phyloP scores from a whole-genome alignment of 2,888 invertebrate genomes.

The Brenthis daphne region DNA sequence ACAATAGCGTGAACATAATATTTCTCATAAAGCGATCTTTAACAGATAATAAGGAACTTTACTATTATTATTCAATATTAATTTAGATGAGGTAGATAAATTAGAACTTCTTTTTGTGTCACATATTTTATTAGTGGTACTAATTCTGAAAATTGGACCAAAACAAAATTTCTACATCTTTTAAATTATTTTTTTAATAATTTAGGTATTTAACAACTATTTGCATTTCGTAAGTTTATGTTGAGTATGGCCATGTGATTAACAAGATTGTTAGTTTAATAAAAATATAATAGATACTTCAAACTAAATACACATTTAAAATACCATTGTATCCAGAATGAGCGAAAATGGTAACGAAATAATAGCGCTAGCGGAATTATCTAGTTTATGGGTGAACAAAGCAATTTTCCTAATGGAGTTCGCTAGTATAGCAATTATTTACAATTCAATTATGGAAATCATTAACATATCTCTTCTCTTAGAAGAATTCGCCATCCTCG shows the following conservation, averaged over 20 bases:
- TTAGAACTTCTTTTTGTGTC: constrained; percentile 4
- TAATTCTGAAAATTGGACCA: constrained; percentile 27
- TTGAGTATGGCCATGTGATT: constrained; percentile 18
- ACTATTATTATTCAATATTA: neutral
- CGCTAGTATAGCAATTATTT: constrained; percentile 59
- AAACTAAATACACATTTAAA: constrained; percentile 31
- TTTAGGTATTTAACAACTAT: constrained; percentile 31
- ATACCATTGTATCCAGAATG: constrained; percentile 37
- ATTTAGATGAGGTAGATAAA: neutral
- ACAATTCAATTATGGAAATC: constrained; percentile 47
- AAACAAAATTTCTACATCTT: constrained; percentile 33
- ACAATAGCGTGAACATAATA: too few relatives aligned
- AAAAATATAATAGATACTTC: constrained; percentile 34
- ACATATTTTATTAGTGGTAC: constrained; percentile 33
- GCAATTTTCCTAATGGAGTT: constrained; percentile 51
- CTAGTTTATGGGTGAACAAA: constrained; percentile 53
- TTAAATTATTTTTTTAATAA: neutral
- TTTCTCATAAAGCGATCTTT: too few relatives aligned
- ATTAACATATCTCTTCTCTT: constrained; percentile 12
- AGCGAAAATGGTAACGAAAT: constrained; percentile 42
- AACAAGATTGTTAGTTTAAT: constrained; percentile 23
- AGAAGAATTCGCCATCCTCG: constrained; percentile 7
- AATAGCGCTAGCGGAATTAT: constrained; percentile 49
- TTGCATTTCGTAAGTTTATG: constrained; percentile 16
- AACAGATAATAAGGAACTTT: too few relatives aligned